These are phyloP conservation scores for Psephotus haematonotus DNA, from an alignment of 2,113 vertebrate genomes.

Conservation along the genomic window DNA sequence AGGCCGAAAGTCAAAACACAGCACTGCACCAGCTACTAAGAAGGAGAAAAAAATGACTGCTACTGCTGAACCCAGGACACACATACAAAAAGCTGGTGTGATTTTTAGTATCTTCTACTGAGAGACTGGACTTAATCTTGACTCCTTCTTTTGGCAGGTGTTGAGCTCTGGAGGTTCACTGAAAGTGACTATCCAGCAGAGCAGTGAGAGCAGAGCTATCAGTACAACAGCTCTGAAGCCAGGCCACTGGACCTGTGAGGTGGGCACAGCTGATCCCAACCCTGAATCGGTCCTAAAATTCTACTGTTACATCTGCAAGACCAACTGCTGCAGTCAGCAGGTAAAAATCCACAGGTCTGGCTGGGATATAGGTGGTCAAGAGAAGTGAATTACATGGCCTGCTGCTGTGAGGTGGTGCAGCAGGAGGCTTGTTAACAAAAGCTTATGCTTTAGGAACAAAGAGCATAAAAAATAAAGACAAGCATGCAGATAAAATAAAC, in stretches of 20 bases:
- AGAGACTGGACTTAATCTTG: neutral
- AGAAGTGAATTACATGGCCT: neutral
- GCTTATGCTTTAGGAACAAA: neutral
- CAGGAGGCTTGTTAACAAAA: neutral
- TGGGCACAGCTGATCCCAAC: neutral
- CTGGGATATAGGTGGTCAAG: neutral
- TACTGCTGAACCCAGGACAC: too few species aligned
- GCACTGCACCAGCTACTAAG: too few species aligned
- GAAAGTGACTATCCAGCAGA: slow-evolving; percentile 95
- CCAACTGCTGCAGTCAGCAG: slow-evolving; percentile 89
- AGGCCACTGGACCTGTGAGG: slow-evolving; percentile 41
- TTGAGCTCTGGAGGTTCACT: slow-evolving; percentile 83
- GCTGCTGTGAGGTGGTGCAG: neutral
- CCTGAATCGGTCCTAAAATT: slow-evolving; percentile 80
- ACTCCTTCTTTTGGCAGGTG: slow-evolving; percentile 64
- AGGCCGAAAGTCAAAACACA: too few species aligned
- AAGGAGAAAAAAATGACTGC: too few species aligned
- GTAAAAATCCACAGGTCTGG: slow-evolving; percentile 63
- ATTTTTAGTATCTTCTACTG: neutral
- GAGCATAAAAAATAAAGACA: neutral
- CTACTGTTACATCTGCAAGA: slow-evolving; percentile 95
- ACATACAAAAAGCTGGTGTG: neutral
- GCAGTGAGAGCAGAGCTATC: slow-evolving; percentile 90
- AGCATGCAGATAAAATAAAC: neutral
- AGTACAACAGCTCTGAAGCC: slow-evolving; percentile 77